A percentile compares a stretch with the other conserved stretches of the same genome.
Conservation (phyloP, 37 sponge, comb jelly and placozoan genomes). For the Corticium candelabrum region DNA sequence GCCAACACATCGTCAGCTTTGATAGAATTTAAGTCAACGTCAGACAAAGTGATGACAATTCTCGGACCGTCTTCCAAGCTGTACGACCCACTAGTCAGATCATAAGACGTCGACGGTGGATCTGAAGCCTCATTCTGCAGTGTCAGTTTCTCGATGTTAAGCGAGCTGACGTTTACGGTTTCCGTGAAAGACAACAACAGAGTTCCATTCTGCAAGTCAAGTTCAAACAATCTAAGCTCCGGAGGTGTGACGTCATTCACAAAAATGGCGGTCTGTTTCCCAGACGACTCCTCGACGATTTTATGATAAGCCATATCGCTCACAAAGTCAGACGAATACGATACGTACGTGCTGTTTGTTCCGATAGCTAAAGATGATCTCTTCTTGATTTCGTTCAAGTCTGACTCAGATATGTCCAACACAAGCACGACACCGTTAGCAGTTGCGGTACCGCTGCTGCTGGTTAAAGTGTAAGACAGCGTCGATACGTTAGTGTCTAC, state of each 20-base stretch:
- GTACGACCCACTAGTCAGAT: slow-evolving; percentile 30
- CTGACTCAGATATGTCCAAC: neutral
- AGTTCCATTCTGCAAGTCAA: slow-evolving; percentile 38
- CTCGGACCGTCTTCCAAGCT: slow-evolving; percentile 29
- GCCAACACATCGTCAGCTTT: slow-evolving; percentile 36
- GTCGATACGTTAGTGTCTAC: neutral
- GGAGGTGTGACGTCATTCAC: slow-evolving; percentile 23
- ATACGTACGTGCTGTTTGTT: slow-evolving; percentile 39
- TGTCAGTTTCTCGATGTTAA: slow-evolving; percentile 34
- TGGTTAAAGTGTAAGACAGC: neutral
- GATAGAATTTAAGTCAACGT: slow-evolving; percentile 50
- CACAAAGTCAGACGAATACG: slow-evolving; percentile 36
- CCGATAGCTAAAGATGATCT: slow-evolving; percentile 14
- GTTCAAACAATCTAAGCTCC: slow-evolving; percentile 7
- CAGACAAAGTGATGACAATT: slow-evolving; percentile 28
- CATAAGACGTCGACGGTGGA: slow-evolving; percentile 13
- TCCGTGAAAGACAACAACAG: slow-evolving; percentile 52
- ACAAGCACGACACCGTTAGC: neutral
- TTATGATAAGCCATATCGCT: slow-evolving; percentile 33
- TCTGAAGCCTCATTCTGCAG: slow-evolving; percentile 30
- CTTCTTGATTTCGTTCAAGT: neutral
- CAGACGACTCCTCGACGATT: neutral
- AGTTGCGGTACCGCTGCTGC: neutral
- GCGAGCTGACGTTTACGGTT: slow-evolving; percentile 47
- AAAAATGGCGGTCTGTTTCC: slow-evolving; percentile 24